phyloP scores from a whole-genome alignment of 2,888 invertebrate genomes.

The Drosophila stalkeri region DNA sequence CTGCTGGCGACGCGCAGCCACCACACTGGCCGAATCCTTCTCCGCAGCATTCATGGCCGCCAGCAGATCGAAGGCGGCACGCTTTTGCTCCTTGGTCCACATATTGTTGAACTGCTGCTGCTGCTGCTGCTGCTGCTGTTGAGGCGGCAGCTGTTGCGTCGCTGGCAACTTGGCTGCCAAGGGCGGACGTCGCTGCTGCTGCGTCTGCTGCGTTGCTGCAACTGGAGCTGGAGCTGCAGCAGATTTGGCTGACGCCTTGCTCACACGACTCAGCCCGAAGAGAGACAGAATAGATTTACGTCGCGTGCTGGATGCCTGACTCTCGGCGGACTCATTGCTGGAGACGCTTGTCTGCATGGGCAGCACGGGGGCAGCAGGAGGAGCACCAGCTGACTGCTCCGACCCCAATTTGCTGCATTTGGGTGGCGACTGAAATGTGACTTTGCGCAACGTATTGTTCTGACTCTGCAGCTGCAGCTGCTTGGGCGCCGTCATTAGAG shows the following conservation, averaged over 20 bases:
- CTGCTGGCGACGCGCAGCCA: conserved; percentile 67
- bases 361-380: conserved; percentile 15
- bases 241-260: conserved; percentile 51
- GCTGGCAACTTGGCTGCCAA: conserved; percentile 52
- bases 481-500: conserved; percentile 73
- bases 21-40: conserved; percentile 43
- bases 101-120: conserved; percentile 64
- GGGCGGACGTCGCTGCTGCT: conserved; percentile 43
- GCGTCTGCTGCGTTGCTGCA: neutral
- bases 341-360: conserved; percentile 77
- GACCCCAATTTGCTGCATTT: conserved; percentile 65
- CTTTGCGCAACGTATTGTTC: conserved; percentile 64
- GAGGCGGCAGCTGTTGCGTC: conserved; percentile 35
- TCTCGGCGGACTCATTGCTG: conserved; percentile 80
- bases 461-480: conserved; percentile 69
- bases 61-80: conserved; percentile 83
- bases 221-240: conserved; percentile 14
- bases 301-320: conserved; percentile 71
- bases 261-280: conserved; percentile 75
- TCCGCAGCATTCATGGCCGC: conserved; percentile 84
- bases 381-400: conserved; percentile 43
- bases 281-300: conserved; percentile 82
- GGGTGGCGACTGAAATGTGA: conserved; percentile 83
- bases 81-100: conserved; percentile 84
- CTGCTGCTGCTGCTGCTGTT: conserved; percentile 12